Conservation (phyloP, 2,113 vertebrate genomes). For the Mohoua ochrocephala region DNA sequence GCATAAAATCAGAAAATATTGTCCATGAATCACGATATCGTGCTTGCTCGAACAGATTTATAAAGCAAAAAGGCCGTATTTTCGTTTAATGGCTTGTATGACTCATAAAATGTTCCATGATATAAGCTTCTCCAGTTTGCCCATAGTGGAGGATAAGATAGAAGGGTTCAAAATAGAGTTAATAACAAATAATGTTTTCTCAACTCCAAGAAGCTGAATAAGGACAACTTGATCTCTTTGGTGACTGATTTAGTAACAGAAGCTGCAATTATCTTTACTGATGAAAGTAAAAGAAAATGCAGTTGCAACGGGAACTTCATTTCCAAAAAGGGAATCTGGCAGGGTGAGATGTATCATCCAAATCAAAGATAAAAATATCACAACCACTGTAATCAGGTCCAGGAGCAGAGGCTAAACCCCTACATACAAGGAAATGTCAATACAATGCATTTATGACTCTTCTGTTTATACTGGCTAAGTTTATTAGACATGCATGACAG, state of each 20-base stretch:
- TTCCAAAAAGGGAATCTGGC: neutral
- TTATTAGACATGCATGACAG: neutral
- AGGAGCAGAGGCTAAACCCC: neutral
- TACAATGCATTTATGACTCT: neutral
- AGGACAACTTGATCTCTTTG: neutral
- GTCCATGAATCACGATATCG: neutral
- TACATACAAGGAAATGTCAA: neutral
- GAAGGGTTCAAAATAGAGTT: neutral
- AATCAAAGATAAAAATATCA: neutral
- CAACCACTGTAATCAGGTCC: neutral
- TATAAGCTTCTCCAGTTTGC: neutral
- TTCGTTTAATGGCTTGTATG: neutral
- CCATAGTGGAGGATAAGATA: neutral
- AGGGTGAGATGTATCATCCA: neutral
- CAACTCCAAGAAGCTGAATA: neutral
- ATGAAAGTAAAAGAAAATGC: neutral
- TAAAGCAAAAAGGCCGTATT: neutral
- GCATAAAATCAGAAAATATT: neutral
- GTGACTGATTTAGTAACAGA: neutral
- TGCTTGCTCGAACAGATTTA: neutral
- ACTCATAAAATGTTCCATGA: neutral
- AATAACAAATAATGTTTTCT: neutral
- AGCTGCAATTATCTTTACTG: neutral
- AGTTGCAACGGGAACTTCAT: neutral
- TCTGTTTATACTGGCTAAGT: neutral